Conservation (phyloP, 1,140 invertebrate genomes). For the Drosophila kanapiae region DNA sequence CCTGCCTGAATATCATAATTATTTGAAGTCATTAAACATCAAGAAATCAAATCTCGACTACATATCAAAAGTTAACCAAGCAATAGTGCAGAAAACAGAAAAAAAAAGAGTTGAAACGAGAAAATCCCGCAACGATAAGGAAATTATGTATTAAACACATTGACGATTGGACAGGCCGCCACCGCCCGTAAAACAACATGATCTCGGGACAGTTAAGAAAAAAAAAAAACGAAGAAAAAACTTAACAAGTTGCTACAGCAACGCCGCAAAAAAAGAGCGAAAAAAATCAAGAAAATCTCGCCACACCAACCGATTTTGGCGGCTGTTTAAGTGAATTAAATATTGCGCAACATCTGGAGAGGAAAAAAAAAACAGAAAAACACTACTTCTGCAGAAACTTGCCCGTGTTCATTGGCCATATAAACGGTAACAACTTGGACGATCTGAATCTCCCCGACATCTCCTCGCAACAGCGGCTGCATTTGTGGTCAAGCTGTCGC, state of each 20-base stretch:
- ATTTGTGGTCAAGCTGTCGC: conserved; percentile 54
- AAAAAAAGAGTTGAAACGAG: conserved; percentile 37
- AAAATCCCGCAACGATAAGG: conserved; percentile 68
- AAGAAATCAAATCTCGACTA: conserved; percentile 73
- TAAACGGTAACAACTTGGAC: conserved; percentile 78
- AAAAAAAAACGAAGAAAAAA: conserved; percentile 52
- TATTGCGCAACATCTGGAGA: conserved; percentile 68
- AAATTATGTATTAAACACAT: conserved; percentile 82
- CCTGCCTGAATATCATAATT: conserved; percentile 71
- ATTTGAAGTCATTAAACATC: conserved; percentile 80
- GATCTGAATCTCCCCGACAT: conserved; percentile 49
- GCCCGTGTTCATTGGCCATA: conserved; percentile 78
- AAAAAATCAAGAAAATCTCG: conserved; percentile 59
- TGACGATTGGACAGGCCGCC: conserved; percentile 66
- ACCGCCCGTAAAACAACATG: conserved; percentile 65
- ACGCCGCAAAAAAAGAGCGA: conserved; percentile 28
- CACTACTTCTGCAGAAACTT: conserved; percentile 54
- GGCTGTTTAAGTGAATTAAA: conserved; percentile 81
- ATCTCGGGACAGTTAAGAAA: conserved; percentile 61
- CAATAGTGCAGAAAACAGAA: conserved; percentile 2
- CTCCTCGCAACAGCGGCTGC: conserved; percentile 37
- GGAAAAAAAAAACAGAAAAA: not conserved
- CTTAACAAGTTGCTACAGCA: conserved; percentile 69
- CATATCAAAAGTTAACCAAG: conserved; percentile 61
- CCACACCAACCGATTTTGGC: conserved; percentile 74